Percentiles rank a stretch among this genome's conserved stretches.
Evolutionary conservation across 2,888 invertebrate species (phyloP).

Genomic region (Apamea epomidion): DNA sequence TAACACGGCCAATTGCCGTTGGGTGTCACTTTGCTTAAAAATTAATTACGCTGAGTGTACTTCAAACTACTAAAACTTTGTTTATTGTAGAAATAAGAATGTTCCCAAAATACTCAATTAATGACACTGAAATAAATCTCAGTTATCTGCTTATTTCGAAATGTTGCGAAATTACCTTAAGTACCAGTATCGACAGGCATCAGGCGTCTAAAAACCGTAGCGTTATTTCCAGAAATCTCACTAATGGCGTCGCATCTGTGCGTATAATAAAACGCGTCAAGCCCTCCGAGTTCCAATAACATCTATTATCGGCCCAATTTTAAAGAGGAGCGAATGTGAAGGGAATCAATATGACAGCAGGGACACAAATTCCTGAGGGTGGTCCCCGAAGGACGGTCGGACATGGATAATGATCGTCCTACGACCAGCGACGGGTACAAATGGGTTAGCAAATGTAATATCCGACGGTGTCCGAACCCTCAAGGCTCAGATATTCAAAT

Average conservation of each 20-base stretch:
- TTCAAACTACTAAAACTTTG: neutral
- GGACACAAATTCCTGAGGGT: slow-evolving; percentile 82
- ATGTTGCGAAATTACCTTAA: neutral
- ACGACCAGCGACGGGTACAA: slow-evolving; percentile 88
- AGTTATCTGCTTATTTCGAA: neutral
- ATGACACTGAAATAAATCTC: neutral
- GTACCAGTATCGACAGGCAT: neutral
- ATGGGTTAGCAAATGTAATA: slow-evolving; percentile 90
- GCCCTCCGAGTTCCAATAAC: slow-evolving; percentile 77
- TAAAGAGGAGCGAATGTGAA: slow-evolving; percentile 79
- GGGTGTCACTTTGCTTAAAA: neutral
- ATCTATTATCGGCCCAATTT: slow-evolving; percentile 85
- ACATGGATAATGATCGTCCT: slow-evolving; percentile 88
- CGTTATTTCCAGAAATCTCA: slow-evolving; percentile 65
- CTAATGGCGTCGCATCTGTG: slow-evolving; percentile 67
- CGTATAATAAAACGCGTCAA: slow-evolving; percentile 73
- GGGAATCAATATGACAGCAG: slow-evolving; percentile 84
- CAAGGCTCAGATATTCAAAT: slow-evolving; percentile 82
- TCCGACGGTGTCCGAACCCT: slow-evolving; percentile 85
- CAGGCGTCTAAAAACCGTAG: slow-evolving; percentile 12
- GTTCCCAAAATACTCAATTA: neutral
- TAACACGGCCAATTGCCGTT: no score
- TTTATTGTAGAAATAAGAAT: neutral
- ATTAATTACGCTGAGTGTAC: neutral
- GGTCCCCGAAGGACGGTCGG: slow-evolving; percentile 82